Conservation (phyloP, 2,888 invertebrate genomes). For the Drosophila niveifrons region DNA sequence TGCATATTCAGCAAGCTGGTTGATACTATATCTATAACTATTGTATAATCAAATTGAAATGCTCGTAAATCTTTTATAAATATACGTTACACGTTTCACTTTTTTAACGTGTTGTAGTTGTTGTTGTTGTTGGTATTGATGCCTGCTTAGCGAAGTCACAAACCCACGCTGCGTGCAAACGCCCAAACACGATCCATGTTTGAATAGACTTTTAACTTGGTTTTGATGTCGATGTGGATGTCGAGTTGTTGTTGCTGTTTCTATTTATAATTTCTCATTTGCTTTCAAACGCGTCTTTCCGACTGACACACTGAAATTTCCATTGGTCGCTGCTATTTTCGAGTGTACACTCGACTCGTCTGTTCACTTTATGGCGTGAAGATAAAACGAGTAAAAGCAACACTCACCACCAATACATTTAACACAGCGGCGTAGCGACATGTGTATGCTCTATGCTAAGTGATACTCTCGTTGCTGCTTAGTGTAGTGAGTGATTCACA, state of each 20-base stretch:
- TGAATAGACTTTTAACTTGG: slow-evolving; percentile 15
- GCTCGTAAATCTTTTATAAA: slow-evolving; percentile 19
- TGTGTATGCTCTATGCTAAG: slow-evolving; percentile 25
- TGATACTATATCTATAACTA: not conserved
- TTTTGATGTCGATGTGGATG: slow-evolving; percentile 7
- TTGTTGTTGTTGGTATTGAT: not conserved
- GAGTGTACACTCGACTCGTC: slow-evolving; percentile 49
- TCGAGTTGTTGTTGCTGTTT: slow-evolving; percentile 6
- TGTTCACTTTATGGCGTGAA: slow-evolving; percentile 51
- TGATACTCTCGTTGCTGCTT: not conserved
- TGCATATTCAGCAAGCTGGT: slow-evolving; percentile 30
- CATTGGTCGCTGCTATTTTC: slow-evolving; percentile 50
- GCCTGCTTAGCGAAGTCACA: slow-evolving; percentile 39
- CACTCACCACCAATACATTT: not conserved
- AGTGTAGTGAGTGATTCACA: not conserved
- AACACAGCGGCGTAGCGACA: slow-evolving; percentile 7
- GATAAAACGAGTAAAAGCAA: slow-evolving; percentile 43
- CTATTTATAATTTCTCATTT: slow-evolving; percentile 57
- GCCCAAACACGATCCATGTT: slow-evolving; percentile 33
- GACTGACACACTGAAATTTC: slow-evolving; percentile 66
- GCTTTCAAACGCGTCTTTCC: slow-evolving; percentile 44
- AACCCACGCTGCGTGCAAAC: slow-evolving; percentile 46
- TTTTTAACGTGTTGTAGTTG: slow-evolving; percentile 6
- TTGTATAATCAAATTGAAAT: slow-evolving; percentile 31
- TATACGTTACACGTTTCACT: slow-evolving; percentile 42